Conservation (phyloP, 2,113 vertebrate species). For the Corythornis madagascariensis region DNA sequence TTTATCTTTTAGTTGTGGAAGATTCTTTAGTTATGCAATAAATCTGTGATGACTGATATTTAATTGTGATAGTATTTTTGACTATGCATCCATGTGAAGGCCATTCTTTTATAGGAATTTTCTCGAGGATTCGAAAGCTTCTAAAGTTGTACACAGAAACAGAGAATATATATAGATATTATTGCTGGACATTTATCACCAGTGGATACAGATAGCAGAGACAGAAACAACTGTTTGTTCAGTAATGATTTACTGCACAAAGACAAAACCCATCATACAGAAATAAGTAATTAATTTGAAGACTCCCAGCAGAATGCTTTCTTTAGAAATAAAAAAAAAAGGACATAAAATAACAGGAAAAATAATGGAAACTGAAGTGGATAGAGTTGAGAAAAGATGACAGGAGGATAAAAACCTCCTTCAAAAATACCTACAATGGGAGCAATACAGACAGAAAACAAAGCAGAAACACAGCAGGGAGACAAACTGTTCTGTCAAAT, state of each 20-base stretch:
- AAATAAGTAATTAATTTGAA: background rate
- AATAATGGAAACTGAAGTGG: background rate
- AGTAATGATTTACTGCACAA: background rate
- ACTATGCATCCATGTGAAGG: background rate
- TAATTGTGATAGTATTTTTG: background rate
- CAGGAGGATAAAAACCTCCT: background rate
- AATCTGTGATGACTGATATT: background rate
- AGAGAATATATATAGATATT: background rate
- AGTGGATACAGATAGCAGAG: background rate
- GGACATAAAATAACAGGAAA: background rate
- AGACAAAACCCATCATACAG: background rate
- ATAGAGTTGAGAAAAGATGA: background rate
- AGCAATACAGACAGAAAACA: background rate
- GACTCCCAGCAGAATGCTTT: background rate
- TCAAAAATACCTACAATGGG: background rate
- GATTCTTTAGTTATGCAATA: constrained; percentile 38
- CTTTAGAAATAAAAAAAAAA: background rate
- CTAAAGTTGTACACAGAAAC: background rate
- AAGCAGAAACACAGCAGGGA: background rate
- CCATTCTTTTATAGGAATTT: background rate
- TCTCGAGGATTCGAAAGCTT: background rate
- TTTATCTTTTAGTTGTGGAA: background rate
- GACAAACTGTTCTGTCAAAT: background rate
- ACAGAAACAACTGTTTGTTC: background rate
- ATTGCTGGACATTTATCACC: background rate